Conservation (phyloP, 2,888 invertebrate genomes). For the Actias luna region DNA sequence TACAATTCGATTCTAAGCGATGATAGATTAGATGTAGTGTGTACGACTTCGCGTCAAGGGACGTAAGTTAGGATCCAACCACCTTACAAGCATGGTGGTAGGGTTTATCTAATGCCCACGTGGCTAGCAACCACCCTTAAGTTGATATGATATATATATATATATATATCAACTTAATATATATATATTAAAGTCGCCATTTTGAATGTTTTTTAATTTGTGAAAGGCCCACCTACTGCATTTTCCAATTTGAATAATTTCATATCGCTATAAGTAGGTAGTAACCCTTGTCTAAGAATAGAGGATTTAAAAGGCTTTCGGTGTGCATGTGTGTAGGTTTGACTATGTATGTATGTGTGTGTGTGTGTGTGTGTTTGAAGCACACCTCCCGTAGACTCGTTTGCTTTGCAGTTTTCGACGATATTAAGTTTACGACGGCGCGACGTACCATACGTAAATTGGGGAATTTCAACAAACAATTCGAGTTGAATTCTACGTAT, state of each 20-base stretch:
- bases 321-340: background rate
- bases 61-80: too few relatives aligned
- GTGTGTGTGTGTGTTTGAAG: slow-evolving; percentile 12
- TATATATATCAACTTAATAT: too few relatives aligned
- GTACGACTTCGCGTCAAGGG: too few relatives aligned
- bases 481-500: background rate
- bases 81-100: too few relatives aligned
- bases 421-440: slow-evolving; percentile 38
- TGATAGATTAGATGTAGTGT: too few relatives aligned
- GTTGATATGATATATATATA: too few relatives aligned
- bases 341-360: background rate
- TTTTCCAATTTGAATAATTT: background rate
- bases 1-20: too few relatives aligned
- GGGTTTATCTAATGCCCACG: too few relatives aligned
- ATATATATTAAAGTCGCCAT: too few relatives aligned
- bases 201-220: too few relatives aligned
- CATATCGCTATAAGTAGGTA: background rate
- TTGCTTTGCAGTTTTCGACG: slow-evolving; percentile 36
- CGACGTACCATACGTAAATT: background rate
- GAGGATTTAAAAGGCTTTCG: background rate
- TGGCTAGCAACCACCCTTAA: too few relatives aligned
- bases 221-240: too few relatives aligned
- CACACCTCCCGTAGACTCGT: slow-evolving; percentile 16
- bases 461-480: background rate
- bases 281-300: background rate